Evolutionary conservation across 2,113 vertebrate species (phyloP), one percentile per base, ranked within the genome.

Genomic region (Seriola quinqueradiata): DNA sequence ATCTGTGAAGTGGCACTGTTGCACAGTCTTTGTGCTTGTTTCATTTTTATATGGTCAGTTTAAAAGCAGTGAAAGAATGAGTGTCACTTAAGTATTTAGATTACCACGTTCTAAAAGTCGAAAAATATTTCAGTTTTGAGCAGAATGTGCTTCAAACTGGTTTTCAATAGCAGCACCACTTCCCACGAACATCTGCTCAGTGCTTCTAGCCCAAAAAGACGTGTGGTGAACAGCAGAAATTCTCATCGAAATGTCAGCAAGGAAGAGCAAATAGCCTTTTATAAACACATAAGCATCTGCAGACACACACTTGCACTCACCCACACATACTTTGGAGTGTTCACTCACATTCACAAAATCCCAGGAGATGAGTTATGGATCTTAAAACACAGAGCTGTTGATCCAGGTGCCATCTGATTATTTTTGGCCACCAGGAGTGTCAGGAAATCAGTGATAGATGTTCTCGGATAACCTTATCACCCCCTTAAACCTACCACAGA

Each of bases 321-420:
- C 57, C 72, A 23, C 70, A 79, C 68, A 48, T 40, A 52, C 65
- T 65, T 72, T 40, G n/a, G 38, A 70, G 81, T 65, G 72, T 70
- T 67, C 50, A 28, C 76, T 81, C 77, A 68, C 84, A 75, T 72
- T 83, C 58, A 72, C 54, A 79, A 83, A 77, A 81, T 86, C 84
- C 82, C 63, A 52, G n/a, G 71, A 85, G 84, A 92, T 86, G 86
- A 90, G 77, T 91, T 90, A 86, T 89, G 74, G 91, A 80, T 84
- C 82, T 86, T 78, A 87, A 92, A 91, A 88, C 76, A 75, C 52
- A 67, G 72, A 82, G 78, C 82, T 95, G 93, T 95, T 95, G 93
- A 93, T 92, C 90, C 94, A 95, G 93, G 93, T 95, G 94, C 82
- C 84, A 89, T 93, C 77, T 92, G 90, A 95, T 94, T 95, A 93